Conservation (phyloP, 2,888 invertebrate species). For the Pheosia gnoma region DNA sequence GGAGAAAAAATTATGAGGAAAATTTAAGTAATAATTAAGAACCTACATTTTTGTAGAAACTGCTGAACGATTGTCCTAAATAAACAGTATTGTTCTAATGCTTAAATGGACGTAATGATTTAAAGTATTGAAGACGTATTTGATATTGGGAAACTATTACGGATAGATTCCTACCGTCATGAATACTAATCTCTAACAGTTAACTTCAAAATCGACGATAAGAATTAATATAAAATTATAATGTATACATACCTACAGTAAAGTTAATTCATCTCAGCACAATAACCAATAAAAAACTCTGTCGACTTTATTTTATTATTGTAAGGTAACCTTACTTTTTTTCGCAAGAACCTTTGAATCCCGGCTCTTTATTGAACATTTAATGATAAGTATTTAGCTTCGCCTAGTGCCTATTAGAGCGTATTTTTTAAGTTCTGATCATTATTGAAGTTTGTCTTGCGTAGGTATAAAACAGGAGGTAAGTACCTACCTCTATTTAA, state of each 20-base stretch:
- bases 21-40: background rate
- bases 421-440: constrained; percentile 24
- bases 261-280: no score
- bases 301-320: no score
- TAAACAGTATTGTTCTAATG: background rate
- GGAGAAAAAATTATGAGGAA: background rate
- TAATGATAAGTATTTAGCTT: constrained; percentile 31
- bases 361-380: background rate
- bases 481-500: no score
- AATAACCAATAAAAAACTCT: no score
- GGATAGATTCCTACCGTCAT: no score
- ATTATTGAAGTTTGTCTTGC: constrained; percentile 22
- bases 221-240: no score
- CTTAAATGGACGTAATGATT: background rate
- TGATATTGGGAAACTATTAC: no score
- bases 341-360: background rate
- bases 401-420: constrained; percentile 27
- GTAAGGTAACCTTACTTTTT: background rate
- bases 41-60: background rate
- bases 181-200: no score
- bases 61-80: background rate
- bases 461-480: constrained; percentile 1
- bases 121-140: no score
- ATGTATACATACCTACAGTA: no score
- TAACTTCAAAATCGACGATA: no score